These are phyloP conservation scores for Lutjanus erythropterus DNA, from an alignment of 2,113 vertebrate genomes.

Conservation along the genomic window DNA sequence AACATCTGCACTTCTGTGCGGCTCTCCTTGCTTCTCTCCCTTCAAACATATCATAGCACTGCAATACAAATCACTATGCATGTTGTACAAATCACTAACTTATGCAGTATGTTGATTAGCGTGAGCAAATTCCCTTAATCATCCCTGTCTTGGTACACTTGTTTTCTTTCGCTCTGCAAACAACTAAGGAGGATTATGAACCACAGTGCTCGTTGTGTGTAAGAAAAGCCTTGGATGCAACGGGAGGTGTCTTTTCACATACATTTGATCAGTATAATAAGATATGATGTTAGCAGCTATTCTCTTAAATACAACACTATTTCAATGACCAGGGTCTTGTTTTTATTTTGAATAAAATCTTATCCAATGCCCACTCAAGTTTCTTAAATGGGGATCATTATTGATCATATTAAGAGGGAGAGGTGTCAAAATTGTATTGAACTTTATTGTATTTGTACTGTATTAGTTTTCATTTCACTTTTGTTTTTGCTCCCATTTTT, in stretches of 20 bases:
- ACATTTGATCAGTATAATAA: background rate
- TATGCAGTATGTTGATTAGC: slow-evolving; percentile 56
- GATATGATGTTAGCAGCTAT: background rate
- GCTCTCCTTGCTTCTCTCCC: slow-evolving; percentile 35
- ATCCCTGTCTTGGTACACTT: background rate
- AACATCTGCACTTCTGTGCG: slow-evolving; percentile 70
- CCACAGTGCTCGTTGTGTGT: fast-evolving
- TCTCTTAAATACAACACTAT: background rate
- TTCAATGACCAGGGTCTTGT: too few species aligned
- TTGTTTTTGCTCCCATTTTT: too few species aligned
- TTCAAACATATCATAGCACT: slow-evolving; percentile 43
- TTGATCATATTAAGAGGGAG: too few species aligned
- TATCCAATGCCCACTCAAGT: too few species aligned
- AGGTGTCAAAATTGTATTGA: too few species aligned
- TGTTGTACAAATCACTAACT: slow-evolving; percentile 65
- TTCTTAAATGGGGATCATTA: too few species aligned
- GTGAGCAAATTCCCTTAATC: slow-evolving; percentile 43
- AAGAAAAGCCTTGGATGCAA: too few species aligned
- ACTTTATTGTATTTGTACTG: too few species aligned
- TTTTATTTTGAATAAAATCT: too few species aligned
- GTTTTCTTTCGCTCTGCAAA: slow-evolving; percentile 9
- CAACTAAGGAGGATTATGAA: slow-evolving; percentile 9
- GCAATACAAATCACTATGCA: slow-evolving; percentile 64
- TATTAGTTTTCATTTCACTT: too few species aligned
- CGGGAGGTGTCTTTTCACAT: too few species aligned